phyloP scores from a whole-genome alignment of 1,140 invertebrate genomes.

The Heliconius nattereri region DNA sequence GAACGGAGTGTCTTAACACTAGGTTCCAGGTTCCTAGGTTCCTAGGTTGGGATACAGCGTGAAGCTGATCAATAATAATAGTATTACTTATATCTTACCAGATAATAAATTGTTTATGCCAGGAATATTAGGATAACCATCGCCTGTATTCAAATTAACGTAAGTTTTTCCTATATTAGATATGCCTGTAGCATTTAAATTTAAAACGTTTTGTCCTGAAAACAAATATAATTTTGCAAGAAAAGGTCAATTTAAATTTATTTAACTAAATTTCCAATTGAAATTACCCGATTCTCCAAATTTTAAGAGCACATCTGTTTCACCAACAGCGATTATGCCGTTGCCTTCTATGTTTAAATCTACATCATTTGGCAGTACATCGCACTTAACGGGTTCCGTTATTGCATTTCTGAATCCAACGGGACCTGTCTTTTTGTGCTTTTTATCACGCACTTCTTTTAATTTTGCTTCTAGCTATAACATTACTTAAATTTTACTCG shows the following conservation, averaged over 20 bases:
- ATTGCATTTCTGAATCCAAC: constrained; percentile 13
- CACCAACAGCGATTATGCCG: constrained; percentile 61
- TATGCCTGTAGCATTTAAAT: constrained; percentile 62
- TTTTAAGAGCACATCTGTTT: constrained; percentile 54
- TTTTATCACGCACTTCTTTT: constrained; percentile 66
- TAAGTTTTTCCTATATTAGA: constrained; percentile 64
- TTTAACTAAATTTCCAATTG: constrained; percentile 1
- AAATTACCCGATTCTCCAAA: constrained; percentile 56
- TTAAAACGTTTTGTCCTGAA: constrained; percentile 60
- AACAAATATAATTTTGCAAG: constrained; percentile 24
- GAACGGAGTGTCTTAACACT: too few relatives aligned
- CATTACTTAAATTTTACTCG: background rate
- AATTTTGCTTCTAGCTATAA: constrained; percentile 68
- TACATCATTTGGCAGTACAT: constrained; percentile 46
- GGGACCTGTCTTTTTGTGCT: constrained; percentile 51
- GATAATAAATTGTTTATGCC: background rate
- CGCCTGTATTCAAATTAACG: constrained; percentile 49
- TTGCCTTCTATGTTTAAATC: constrained; percentile 56
- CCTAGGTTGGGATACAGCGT: too few relatives aligned
- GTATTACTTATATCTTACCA: background rate
- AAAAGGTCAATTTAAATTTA: background rate
- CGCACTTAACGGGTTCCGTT: constrained; percentile 43
- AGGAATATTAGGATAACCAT: constrained; percentile 56
- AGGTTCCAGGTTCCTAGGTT: too few relatives aligned
- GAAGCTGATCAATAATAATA: background rate